Evolutionary conservation across 2,797 vertebrate genomes (phyloP), one percentile per base, ranked within the genome.

Genomic region (Xerus rutilus): DNA sequence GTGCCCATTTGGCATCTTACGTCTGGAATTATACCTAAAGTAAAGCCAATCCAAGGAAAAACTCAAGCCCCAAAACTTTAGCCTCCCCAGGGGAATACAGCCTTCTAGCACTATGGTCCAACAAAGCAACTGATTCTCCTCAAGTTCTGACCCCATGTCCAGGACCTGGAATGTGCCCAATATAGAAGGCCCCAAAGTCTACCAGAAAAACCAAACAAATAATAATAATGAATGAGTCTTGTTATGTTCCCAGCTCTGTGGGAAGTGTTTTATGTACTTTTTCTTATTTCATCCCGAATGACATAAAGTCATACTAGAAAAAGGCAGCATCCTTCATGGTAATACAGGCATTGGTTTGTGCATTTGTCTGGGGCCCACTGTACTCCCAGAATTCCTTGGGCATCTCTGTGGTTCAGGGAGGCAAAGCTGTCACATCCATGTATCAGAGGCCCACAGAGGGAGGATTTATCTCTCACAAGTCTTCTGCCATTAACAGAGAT

Each of bases 401-500:
- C 45, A 3, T 84, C 84, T 94, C 83, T 57, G 47, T 0, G 0
- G 74, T 73, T 25, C 49, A 4, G 32, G 49, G 82, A 86, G 65
- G 49, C 32, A 76, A 52, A 30, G n/a, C 32, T 65, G 28, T 88
- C 76, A 20, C 57, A 83, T 39, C 54, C 45, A 39, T 10, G 21
- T 85, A 39, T 64, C 6, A 1, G 59, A 81, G 39, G 25, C 82
- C 69, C 94, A 43, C 54, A 45, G 57, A 39, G 45, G 52, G 70
- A 88, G 0, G n/a, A 30, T n/a, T 91, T 97, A 39, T 91, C 73
- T 73, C 89, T 86, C 87, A 85, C 10, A 35, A 25, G 88, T 86
- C 76, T 54, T 73, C 76, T 84, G 86, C 70, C 86, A 79, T 96
- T 86, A 91, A 79, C 78, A 89, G 83, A 95, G 85, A 95, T 89